phyloP scores from a whole-genome alignment of 1,140 invertebrate genomes.

The Ostrea edulis region DNA sequence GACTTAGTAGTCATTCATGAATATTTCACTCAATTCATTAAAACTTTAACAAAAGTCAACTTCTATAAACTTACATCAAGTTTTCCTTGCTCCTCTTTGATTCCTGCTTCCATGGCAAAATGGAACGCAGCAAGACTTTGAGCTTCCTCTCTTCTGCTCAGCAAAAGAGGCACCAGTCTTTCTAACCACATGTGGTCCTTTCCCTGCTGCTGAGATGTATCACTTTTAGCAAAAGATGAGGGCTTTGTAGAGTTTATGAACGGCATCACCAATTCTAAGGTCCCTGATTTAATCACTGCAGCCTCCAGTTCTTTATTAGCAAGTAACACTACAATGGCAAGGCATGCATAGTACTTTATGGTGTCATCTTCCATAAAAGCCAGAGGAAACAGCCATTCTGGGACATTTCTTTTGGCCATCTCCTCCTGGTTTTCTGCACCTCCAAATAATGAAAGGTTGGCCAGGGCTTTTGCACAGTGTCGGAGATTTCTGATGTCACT shows the following conservation, averaged over 20 bases:
- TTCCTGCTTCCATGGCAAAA: constrained; percentile 99
- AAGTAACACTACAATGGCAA: constrained; percentile 97
- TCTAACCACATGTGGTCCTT: constrained; percentile 98
- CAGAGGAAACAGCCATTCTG: constrained; percentile 98
- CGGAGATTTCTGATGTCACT: constrained; percentile 91
- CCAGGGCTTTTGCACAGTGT: constrained; percentile 96
- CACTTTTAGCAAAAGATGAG: constrained; percentile 94
- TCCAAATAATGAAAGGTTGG: constrained; percentile 97
- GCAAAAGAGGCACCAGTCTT: constrained; percentile 94
- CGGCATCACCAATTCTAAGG: constrained; percentile 95
- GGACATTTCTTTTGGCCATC: constrained; percentile 94
- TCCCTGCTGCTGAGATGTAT: constrained; percentile 94
- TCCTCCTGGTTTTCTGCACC: constrained; percentile 98
- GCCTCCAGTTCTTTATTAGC: constrained; percentile 99
- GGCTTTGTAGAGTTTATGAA: constrained; percentile 97
- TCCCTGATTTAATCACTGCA: constrained; percentile 95
- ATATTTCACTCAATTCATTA: background rate
- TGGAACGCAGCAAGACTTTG: constrained; percentile 98
- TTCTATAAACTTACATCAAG: constrained; percentile 83
- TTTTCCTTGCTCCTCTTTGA: constrained; percentile 97
- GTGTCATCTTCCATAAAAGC: constrained; percentile 97
- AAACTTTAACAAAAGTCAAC: background rate
- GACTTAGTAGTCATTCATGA: background rate
- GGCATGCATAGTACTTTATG: constrained; percentile 96
- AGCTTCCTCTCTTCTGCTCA: constrained; percentile 96